Conservation (phyloP, 2,888 invertebrate species). For the Andrena trimmerana region DNA sequence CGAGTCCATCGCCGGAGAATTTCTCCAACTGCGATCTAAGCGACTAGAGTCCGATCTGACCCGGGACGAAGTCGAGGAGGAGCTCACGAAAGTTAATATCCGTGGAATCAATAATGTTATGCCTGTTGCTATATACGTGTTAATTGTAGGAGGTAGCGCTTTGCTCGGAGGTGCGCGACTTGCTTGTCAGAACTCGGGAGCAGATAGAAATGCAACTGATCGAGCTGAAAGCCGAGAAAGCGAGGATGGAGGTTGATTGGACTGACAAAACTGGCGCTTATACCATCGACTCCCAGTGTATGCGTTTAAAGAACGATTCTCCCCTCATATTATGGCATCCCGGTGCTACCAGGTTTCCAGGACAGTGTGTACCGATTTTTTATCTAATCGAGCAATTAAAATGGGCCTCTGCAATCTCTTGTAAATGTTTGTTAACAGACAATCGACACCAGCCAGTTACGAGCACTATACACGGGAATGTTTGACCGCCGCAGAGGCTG, state of each 20-base stretch:
- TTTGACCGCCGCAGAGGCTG: constrained; percentile 91
- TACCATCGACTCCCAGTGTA: constrained; percentile 90
- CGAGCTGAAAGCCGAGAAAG: constrained; percentile 92
- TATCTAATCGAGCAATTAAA: neutral
- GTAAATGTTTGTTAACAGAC: constrained; percentile 85
- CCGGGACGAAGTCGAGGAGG: constrained; percentile 91
- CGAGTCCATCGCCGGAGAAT: constrained; percentile 92
- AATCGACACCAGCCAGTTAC: constrained; percentile 94
- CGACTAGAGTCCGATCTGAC: constrained; percentile 91
- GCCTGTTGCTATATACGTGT: neutral
- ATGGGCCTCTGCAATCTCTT: neutral
- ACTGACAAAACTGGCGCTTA: constrained; percentile 94
- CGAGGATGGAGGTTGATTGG: constrained; percentile 95
- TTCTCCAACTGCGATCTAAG: constrained; percentile 89
- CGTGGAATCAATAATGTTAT: neutral
- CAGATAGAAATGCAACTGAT: constrained; percentile 90
- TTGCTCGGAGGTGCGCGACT: constrained; percentile 89
- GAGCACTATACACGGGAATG: constrained; percentile 93
- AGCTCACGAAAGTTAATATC: constrained; percentile 87
- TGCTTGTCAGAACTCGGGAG: constrained; percentile 88
- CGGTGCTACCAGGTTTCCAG: constrained; percentile 92
- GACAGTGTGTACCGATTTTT: constrained; percentile 87
- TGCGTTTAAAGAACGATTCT: constrained; percentile 90
- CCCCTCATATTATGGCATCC: constrained; percentile 91
- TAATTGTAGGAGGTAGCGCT: constrained; percentile 88